Evolutionary conservation across 2,797 vertebrate species (phyloP), one percentile per base, ranked within the genome.

Genomic region (Phoeniculus purpureus): DNA sequence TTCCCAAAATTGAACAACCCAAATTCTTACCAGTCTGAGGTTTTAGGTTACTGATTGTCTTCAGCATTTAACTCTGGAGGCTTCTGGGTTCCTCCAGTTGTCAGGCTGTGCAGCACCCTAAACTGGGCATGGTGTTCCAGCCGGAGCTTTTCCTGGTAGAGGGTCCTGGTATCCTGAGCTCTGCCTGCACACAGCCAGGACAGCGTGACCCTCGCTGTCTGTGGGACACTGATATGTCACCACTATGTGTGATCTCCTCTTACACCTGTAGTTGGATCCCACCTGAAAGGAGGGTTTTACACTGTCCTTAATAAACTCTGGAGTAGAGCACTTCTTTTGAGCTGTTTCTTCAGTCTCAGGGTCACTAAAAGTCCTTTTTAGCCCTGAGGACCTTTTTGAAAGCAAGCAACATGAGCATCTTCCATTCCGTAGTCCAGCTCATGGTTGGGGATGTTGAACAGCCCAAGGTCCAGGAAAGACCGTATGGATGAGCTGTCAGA

Each of bases 131-230:
- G 12, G 18, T 71, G 47, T 40, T 52, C 48, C 60, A n/a, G 22
- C 22, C 21, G 48, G 23, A n/a, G 4, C 17, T 23, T 31, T 6
- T 61, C 48, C 65, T 58, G 18, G 19, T 6, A 27, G 31, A 65
- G 19, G 9, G 4, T 62, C 34, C 56, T 31, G 25, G 9, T 27
- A 16, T 25, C 61, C 48, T 10, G 48, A 61, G 52, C 27, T 50
- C 20, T 71, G 12, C 47, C 59, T 65, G 51, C 40, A 12, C 25
- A 23, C 5, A 71, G 54, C 12, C 37, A 62, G 51, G 64, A 29
- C 0, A 0, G 18, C 1, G 0, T 6, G 11, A n/a, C 37, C 15
- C 13, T 61, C 10, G 8, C 23, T 54, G 51, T n/a, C 32, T 15
- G 20, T n/a, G 55, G 7, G 26, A 26, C n/a, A 14, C 12, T 32